phyloP scores from a whole-genome alignment of 2,113 vertebrate genomes.

The Craseonycteris thonglongyai region DNA sequence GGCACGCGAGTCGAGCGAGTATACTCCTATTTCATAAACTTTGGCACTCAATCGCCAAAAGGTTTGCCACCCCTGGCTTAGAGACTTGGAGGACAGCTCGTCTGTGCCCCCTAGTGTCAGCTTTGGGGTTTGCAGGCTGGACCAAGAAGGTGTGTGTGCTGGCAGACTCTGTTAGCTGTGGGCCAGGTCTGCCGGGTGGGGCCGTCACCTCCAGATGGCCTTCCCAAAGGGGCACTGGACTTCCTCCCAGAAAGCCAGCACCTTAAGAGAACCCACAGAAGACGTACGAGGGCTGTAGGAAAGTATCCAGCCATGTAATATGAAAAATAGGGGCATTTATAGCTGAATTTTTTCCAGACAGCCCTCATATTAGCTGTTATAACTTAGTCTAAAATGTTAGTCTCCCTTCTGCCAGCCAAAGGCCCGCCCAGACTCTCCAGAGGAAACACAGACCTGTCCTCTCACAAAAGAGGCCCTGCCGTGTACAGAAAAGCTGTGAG shows the following conservation, averaged over 20 bases:
- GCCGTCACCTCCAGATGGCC: no score
- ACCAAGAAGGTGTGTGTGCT: not conserved
- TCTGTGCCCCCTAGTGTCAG: not conserved
- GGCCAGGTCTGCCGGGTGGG: no score
- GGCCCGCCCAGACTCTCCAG: not conserved
- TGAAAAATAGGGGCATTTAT: no score
- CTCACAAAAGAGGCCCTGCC: not conserved
- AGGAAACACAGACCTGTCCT: not conserved
- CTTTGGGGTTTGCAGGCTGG: not conserved
- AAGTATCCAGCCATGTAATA: no score
- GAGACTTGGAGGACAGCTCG: not conserved
- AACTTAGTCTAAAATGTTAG: not conserved
- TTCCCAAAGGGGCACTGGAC: not conserved
- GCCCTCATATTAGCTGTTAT: not conserved
- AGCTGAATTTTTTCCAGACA: no score
- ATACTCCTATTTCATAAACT: no score
- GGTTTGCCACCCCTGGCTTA: no score
- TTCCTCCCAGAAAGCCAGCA: not conserved
- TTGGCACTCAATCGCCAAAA: no score
- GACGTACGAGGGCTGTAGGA: no score
- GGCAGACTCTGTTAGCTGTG: no score
- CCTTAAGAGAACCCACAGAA: not conserved
- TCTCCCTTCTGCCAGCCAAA: not conserved
- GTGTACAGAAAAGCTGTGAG: not conserved
- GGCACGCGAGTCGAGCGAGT: no score